These are phyloP conservation scores for Ophiothrix spiculata DNA, from an alignment of 35 echinoderm and acorn worm species.

Conservation along the genomic window DNA sequence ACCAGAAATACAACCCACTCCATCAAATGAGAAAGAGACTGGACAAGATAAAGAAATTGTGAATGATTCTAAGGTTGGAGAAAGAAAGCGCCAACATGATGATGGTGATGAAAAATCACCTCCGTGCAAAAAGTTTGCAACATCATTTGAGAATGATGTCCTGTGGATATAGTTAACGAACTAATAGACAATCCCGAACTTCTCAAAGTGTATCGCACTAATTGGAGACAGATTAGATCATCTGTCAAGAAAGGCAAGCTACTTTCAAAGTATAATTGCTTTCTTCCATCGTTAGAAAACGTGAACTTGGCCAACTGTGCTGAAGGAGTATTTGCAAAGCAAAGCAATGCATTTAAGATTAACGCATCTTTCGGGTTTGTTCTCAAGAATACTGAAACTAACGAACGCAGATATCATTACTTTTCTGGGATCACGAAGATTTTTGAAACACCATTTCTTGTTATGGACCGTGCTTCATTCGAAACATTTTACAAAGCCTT, in stretches of 20 bases:
- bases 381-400: conserved; percentile 1
- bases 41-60: not conserved
- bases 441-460: conserved; percentile 23
- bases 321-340: not conserved
- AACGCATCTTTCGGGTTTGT: conserved; percentile 9
- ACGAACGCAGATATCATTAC: not conserved
- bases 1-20: not conserved
- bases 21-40: not conserved
- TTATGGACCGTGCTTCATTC: conserved; percentile 2
- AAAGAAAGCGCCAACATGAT: not conserved
- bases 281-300: not conserved
- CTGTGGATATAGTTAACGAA: not conserved
- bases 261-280: conserved; percentile 9
- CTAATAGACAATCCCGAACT: not conserved
- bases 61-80: not conserved
- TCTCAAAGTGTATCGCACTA: not conserved
- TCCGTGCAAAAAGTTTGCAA: not conserved
- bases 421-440: conserved; percentile 4
- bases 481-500: conserved; percentile 15
- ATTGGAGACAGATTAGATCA: conserved; percentile 5
- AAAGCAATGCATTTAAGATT: conserved; percentile 12
- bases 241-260: conserved; percentile 8
- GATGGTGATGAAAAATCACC: not conserved
- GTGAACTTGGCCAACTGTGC: conserved; percentile 8
- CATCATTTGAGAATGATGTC: not conserved